Conservation (phyloP, 1,140 invertebrate genomes). For the Zaprionus taronus region DNA sequence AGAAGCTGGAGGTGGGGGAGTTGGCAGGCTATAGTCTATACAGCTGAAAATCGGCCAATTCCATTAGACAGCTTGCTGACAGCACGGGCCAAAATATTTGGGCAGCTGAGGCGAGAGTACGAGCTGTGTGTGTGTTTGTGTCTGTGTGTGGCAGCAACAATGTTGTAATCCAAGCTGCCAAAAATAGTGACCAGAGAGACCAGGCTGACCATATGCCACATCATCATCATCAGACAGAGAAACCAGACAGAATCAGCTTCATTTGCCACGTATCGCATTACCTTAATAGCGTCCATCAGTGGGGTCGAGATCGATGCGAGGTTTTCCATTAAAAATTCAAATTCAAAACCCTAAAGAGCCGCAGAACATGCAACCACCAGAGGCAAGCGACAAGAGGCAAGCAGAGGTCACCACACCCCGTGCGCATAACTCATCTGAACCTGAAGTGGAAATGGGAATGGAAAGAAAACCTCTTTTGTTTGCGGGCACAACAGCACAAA, state of each 20-base stretch:
- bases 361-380: conserved; percentile 49
- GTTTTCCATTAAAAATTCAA: conserved; percentile 9
- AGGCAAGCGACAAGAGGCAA: too few relatives aligned
- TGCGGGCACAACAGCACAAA: conserved; percentile 22
- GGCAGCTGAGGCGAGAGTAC: conserved; percentile 54
- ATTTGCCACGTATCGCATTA: conserved; percentile 1
- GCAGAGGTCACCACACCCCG: conserved; percentile 66
- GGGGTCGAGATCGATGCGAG: not conserved
- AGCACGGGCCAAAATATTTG: conserved; percentile 66
- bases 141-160: conserved; percentile 1
- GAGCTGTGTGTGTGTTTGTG: not conserved
- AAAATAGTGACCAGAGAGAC: conserved; percentile 47
- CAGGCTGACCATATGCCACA: not conserved
- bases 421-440: conserved; percentile 64
- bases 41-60: conserved; percentile 35
- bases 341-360: conserved; percentile 5
- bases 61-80: conserved; percentile 37
- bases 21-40: not conserved
- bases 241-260: not conserved
- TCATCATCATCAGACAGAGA: not conserved
- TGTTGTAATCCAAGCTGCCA: conserved; percentile 68
- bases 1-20: not conserved
- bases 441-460: not conserved
- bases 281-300: not conserved
- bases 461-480: conserved; percentile 67